Evolutionary conservation across 2,888 invertebrate species (phyloP), one percentile per base, ranked within the genome.

Genomic region (Drosophila meridiana): DNA sequence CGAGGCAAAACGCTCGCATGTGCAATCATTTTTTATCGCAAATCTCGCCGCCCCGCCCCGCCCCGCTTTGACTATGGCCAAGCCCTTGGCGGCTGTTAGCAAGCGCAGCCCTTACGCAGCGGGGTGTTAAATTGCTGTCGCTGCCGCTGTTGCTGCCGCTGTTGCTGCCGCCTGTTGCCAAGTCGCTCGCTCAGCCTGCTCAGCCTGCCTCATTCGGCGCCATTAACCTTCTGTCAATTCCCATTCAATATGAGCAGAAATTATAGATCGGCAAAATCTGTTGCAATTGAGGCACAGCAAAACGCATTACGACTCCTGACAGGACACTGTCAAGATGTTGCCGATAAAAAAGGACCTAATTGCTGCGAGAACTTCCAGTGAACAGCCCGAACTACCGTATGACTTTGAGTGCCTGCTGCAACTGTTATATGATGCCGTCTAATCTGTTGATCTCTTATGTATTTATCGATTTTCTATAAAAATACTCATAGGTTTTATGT

Each of bases 181-280:
- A 28, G 9, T 43, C 32, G 43, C 43, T 20, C 20, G 20, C 20
- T 20, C 48, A 38, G 43, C 58, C 61, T 45, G 68, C 69, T 20
- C 48, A 38, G 43, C 58, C 59, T 45, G 68, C 69, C 68, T 84
- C 82, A 82, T 81, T 82, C 77, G 75, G 67, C 68, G 76, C 85
- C 83, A 90, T 90, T 91, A 90, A 91, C 90, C 91, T 81, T 85
- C 83, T 91, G 91, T 88, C 88, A 83, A 82, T 82, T 83, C 56
- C 30, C 28, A 56, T 42, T 87, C 78, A 83, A 84, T 74, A 78
- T 76, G 13, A 30, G 13, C 34, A 50, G 14, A 48, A 28, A 63
- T 76, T 55, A 47, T 65, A 75, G 36, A 68, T 71, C 57, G 58
- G 32, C 52, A 14, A 90, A 90, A 89, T 87, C 85, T 87, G 85